Percentiles rank a stretch among this genome's conserved stretches.
Evolutionary conservation across 2,888 invertebrate genomes (phyloP).

Genomic region (Conomelus anceps): DNA sequence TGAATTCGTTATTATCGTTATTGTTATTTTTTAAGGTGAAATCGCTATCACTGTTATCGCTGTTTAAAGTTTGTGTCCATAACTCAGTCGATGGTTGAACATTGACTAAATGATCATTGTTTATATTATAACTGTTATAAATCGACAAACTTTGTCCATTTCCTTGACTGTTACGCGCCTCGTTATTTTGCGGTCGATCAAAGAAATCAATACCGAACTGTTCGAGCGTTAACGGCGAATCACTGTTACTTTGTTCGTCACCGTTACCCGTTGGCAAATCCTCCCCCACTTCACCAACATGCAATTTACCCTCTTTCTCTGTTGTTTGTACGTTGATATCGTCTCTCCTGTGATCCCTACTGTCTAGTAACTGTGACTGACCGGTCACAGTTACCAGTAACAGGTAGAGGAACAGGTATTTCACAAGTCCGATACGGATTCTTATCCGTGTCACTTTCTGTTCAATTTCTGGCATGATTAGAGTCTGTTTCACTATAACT

Average conservation of each 20-base stretch:
- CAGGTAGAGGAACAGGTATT: neutral
- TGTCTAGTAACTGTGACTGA: neutral
- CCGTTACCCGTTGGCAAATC: neutral
- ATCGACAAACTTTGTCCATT: neutral
- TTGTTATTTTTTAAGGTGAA: neutral
- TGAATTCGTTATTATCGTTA: neutral
- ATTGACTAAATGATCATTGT: neutral
- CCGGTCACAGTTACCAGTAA: neutral
- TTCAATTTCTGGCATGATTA: neutral
- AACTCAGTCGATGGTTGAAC: neutral
- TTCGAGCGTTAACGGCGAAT: neutral
- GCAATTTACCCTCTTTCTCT: neutral
- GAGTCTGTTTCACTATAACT: neutral
- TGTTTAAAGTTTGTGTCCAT: neutral
- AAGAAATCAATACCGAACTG: neutral
- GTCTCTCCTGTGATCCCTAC: neutral
- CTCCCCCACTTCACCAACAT: neutral
- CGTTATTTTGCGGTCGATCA: neutral
- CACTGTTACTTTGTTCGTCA: neutral
- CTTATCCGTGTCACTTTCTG: too few species aligned
- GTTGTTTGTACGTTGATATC: neutral
- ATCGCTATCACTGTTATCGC: neutral
- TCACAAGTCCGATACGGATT: too few species aligned
- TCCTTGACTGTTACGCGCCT: too few species aligned
- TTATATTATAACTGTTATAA: neutral